These are phyloP conservation scores for Fistularia tabacaria DNA, from an alignment of 2,797 vertebrate species.

Conservation along the genomic window DNA sequence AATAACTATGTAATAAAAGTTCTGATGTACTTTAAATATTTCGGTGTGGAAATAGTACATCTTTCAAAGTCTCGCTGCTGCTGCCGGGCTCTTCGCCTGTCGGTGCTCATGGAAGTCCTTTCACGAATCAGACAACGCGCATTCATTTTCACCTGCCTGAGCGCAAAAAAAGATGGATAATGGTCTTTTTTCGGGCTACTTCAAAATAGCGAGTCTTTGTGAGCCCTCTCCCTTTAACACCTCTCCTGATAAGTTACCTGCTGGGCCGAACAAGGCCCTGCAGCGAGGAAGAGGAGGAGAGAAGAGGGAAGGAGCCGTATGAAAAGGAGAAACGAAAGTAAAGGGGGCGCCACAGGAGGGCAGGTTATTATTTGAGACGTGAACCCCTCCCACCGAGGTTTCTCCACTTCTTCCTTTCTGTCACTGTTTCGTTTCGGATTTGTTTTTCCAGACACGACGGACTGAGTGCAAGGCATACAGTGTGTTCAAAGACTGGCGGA, in stretches of 20 bases:
- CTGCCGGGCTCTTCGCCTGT: background rate
- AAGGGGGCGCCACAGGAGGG: no score
- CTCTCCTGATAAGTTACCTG: constrained; percentile 32
- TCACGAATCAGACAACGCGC: constrained; percentile 29
- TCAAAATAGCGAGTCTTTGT: constrained; percentile 27
- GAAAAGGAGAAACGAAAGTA: background rate
- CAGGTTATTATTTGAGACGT: no score
- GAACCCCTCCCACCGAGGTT: no score
- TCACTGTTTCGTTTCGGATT: no score
- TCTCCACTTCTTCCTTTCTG: no score
- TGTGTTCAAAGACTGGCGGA: no score
- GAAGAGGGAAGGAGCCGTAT: background rate
- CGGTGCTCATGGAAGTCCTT: background rate
- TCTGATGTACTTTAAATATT: no score
- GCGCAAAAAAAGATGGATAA: constrained; percentile 9
- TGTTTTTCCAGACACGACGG: no score
- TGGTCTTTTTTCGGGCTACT: constrained; percentile 1
- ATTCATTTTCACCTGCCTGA: constrained; percentile 40
- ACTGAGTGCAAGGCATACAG: no score
- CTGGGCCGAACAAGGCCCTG: constrained; percentile 26
- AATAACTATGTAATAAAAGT: no score
- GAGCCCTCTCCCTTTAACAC: constrained; percentile 36
- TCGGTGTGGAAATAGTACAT: no score
- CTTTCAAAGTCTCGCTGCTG: no score
- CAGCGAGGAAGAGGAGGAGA: constrained; percentile 9